Evolutionary conservation across 2,797 vertebrate species (phyloP).

Genomic region (Lemur catta): DNA sequence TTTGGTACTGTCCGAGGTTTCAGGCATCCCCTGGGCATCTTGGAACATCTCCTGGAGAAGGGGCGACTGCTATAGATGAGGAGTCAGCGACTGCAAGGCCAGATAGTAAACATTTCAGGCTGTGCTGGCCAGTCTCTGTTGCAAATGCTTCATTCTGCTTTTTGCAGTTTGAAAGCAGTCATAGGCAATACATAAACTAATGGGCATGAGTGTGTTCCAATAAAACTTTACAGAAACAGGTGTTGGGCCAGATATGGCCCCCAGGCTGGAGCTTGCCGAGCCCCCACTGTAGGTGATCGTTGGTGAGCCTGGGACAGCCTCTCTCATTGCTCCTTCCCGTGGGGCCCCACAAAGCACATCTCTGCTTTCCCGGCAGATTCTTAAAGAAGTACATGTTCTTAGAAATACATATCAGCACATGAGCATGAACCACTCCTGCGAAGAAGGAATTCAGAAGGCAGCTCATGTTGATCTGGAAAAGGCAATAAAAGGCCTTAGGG

Average conservation of each 20-base stretch:
- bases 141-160: not conserved
- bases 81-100: not conserved
- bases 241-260: not conserved
- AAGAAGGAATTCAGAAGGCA: not conserved
- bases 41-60: not conserved
- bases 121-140: not conserved
- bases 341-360: not conserved
- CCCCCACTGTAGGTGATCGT: not conserved
- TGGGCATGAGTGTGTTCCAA: not conserved
- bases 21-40: not conserved
- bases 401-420: not conserved
- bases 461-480: not conserved
- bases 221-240: not conserved
- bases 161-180: not conserved
- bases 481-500: not conserved
- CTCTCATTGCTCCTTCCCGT: not conserved
- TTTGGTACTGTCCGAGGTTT: not conserved
- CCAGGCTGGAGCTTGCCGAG: not conserved
- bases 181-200: not conserved
- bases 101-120: not conserved
- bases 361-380: not conserved
- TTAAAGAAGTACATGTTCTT: not conserved
- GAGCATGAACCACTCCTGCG: not conserved
- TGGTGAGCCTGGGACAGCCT: not conserved
- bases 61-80: not conserved